phyloP scores from a whole-genome alignment of 2,113 vertebrate genomes.

The Tragelaphus strepsiceros region DNA sequence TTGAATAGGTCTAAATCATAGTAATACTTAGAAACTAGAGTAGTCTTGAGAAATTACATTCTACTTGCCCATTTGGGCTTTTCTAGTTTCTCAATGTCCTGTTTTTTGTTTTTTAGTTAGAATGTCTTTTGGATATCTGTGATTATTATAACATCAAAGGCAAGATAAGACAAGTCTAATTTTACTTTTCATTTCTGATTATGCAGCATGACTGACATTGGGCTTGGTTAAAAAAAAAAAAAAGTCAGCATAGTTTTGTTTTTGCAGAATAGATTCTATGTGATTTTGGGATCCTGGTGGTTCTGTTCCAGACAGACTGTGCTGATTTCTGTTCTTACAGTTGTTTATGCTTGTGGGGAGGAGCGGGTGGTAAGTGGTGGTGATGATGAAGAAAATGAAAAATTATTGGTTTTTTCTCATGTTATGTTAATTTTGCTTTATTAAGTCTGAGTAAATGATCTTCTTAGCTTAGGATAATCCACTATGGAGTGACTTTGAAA shows the following conservation, averaged over 20 bases:
- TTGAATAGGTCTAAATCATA: neutral
- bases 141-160: conserved; percentile 1
- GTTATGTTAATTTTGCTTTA: neutral
- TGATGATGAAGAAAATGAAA: neutral
- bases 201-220: neutral
- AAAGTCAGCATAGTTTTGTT: neutral
- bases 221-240: neutral
- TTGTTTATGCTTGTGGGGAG: neutral
- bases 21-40: neutral
- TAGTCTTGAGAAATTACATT: neutral
- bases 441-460: neutral
- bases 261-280: neutral
- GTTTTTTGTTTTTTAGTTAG: neutral
- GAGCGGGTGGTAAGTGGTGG: neutral
- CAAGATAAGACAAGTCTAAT: neutral
- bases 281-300: neutral
- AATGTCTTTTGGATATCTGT: neutral
- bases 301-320: neutral
- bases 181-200: conserved; percentile 30
- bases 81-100: neutral
- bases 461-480: neutral
- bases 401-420: neutral
- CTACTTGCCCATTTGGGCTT: neutral
- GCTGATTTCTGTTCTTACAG: neutral
- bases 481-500: neutral